Base-by-base conservation (phyloP, 92 coral and sea anemone species). In the Nematostella vectensis region DNA sequence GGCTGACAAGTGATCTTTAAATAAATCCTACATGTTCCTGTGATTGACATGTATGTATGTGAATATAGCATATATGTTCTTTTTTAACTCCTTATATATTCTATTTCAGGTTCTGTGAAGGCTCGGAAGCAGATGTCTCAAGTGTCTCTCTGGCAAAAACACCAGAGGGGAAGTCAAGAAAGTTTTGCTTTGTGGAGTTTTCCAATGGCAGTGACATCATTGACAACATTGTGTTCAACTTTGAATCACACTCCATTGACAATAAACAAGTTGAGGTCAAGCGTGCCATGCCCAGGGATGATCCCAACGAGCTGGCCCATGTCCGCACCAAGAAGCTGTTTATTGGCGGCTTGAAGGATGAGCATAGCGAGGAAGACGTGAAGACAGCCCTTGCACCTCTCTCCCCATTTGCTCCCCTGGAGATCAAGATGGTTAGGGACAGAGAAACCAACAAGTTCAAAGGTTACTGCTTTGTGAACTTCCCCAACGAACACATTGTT, bases 191-290 rank as follows among this genome's bases (percentile, higher is more conserved):
- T n/a, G n/a, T n/a, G n/a, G n/a, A n/a, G n/a, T n/a, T n/a, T n/a
- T n/a, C n/a, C n/a, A n/a, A n/a, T n/a, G n/a, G n/a, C n/a, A n/a
- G n/a, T n/a, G n/a, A n/a, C n/a, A n/a, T n/a, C n/a, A 44, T 61
- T 38, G 50, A 62, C 25, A 56, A 65, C 47, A 50, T 47, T 28
- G 58, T 62, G 29, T 37, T 31, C 24, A 47, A 61, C 19, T 36
- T 36, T 25, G 52, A 58, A 0, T 61, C 81, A 33, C 81, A 79
- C 33, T 56, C 17, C 3, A 58, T 80, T 4, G 88, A 71, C 43
- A 76, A 69, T 0, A 80, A 75, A 47, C 64, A 69, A 20, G 80
- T 76, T 19, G 88, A 80, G 62, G 88, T 80, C 18, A 80, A 80
- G 29, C 29, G 80, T 15, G 82, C 88, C 50, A 80, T 80, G 10